These are phyloP conservation scores for Crepidodera aurea DNA, from an alignment of 2,888 invertebrate species.

Conservation along the genomic window DNA sequence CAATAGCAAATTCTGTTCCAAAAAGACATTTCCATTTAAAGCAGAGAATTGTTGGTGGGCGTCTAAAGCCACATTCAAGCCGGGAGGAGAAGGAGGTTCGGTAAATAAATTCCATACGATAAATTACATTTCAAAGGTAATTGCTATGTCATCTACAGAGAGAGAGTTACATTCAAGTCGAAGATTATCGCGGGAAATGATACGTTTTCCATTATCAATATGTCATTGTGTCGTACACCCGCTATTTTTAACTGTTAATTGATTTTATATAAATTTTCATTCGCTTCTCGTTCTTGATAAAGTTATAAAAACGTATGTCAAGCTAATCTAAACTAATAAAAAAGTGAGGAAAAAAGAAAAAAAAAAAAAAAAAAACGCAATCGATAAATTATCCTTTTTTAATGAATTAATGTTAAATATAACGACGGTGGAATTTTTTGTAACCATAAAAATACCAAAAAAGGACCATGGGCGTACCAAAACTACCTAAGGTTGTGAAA, in stretches of 20 bases:
- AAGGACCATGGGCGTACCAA: no score
- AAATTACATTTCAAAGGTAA: constrained; percentile 40
- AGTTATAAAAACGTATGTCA: no score
- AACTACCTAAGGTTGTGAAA: no score
- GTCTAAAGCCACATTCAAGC: no score
- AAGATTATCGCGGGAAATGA: constrained; percentile 40
- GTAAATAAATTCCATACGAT: constrained; percentile 35
- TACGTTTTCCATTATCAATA: constrained; percentile 38
- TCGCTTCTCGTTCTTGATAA: no score
- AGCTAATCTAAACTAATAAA: no score
- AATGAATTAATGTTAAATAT: no score
- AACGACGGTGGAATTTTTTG: no score
- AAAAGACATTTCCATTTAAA: constrained; percentile 6
- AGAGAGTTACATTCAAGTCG: constrained; percentile 31
- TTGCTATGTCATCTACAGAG: constrained; percentile 45
- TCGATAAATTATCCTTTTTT: no score
- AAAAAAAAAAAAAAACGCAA: no score
- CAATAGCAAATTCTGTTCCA: not conserved
- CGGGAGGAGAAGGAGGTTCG: constrained; percentile 2
- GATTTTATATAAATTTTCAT: constrained; percentile 8
- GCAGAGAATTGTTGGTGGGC: constrained; percentile 1
- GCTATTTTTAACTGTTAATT: constrained; percentile 1
- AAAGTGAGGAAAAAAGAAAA: no score
- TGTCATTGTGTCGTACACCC: constrained; percentile 17
- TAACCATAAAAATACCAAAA: no score